Evolutionary conservation across 2,113 vertebrate species (phyloP), one percentile per base, ranked within the genome.

Genomic region (Dipodomys ordii): DNA sequence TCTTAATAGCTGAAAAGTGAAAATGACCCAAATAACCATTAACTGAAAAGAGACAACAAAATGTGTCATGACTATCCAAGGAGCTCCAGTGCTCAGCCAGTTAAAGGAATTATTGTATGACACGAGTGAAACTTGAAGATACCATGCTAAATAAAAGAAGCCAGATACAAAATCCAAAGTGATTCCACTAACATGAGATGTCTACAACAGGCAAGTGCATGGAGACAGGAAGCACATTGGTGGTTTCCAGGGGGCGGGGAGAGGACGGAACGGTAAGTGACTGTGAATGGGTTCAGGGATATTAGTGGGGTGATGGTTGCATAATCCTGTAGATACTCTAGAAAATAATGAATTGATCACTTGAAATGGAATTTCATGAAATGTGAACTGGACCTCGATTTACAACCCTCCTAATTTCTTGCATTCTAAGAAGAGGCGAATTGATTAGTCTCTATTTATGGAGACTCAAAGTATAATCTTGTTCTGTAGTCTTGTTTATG

Each of bases 361-460:
- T 73, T 84, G 23, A 35, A 46, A 71, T 46, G 4, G 62, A 46
- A 68, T 83, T 53, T 74, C 53, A 71, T 23, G 28, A 8, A 18
- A 30, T 3, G 16, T 28, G 74, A 39, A 15, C 71, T 65, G 65
- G 44, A 80, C 76, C 35, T 81, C 25, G 25, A 46, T 62, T 57
- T 57, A 67, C 35, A 39, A 22, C 72, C 60, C 32, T 7, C 3
- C 20, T 32, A 57, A 8, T 30, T 88, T 53, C 49, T 79, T 64
- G 12, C 2, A n/a, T 0, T 62, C 7, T 74, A 53, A 0, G 4
- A 49, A 32, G 62, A 77, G 60, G 7, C 11, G 25, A 20, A 28
- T 28, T 8, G 65, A 32, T 12, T 69, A 23, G 62, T 71, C 62
- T 62, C 18, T 1, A 35, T 27, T 0, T 16, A 0, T 3, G 1